Evolutionary conservation across 2,113 vertebrate species (phyloP).

Genomic region (Crocuta crocuta): DNA sequence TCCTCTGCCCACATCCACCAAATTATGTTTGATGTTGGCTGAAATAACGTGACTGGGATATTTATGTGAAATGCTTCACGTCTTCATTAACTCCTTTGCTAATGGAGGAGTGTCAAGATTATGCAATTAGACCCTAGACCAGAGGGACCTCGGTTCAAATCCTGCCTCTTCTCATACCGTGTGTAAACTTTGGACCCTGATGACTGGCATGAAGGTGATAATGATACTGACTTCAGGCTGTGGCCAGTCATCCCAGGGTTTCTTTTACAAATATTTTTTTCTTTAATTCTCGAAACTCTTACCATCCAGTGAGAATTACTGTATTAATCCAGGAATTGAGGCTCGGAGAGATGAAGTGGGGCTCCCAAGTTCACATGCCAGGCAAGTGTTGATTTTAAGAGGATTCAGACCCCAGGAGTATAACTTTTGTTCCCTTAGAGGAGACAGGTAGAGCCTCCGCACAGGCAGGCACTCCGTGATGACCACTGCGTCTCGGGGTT

Average conservation of each 20-base stretch:
- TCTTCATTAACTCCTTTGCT: not conserved
- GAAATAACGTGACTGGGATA: not conserved
- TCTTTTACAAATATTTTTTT: not conserved
- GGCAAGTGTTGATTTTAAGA: not conserved
- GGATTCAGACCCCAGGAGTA: not conserved
- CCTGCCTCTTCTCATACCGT: not conserved
- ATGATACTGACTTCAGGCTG: not conserved
- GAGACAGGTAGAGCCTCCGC: not conserved
- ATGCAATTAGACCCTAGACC: not conserved
- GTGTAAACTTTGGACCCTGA: not conserved
- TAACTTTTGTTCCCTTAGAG: not conserved
- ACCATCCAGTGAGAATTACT: not conserved
- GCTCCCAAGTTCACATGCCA: not conserved
- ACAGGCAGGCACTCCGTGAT: not conserved
- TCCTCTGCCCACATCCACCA: not conserved
- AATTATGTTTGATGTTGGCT: not conserved
- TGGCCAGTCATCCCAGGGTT: not conserved
- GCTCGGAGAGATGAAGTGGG: not conserved
- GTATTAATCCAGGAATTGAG: not conserved
- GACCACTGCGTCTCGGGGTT: not conserved
- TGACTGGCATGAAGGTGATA: not conserved
- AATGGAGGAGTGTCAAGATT: not conserved
- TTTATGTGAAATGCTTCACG: not conserved
- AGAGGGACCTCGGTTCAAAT: not conserved
- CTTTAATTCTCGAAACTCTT: not conserved